Evolutionary conservation across 2,797 vertebrate genomes (phyloP), one percentile per base, ranked within the genome.

Genomic region (Eulemur albifrons): DNA sequence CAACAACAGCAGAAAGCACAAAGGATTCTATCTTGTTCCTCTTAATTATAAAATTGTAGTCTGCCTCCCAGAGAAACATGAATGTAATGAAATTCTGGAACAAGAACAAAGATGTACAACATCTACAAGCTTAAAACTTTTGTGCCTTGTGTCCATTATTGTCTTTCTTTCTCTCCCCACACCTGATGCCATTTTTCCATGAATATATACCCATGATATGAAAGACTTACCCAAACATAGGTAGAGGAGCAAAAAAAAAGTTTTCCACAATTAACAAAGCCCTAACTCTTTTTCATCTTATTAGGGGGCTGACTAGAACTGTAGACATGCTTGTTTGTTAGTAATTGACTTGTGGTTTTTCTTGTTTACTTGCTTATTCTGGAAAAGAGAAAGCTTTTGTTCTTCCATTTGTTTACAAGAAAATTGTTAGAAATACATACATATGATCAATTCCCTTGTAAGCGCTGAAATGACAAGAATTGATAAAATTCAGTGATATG

Each of bases 341-440:
- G 61, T 81, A 72, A 77, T 21, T 77, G 82, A 20, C 32, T 87
- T 92, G 9, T 17, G 15, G n/a, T 86, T 97, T 82, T 92, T 27
- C 88, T 93, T 94, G 45, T 43, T 92, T 73, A 20, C 4, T 88
- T 63, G 73, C 38, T 94, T 93, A 13, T 70, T 97, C 75, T 90
- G 23, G 77, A 91, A 84, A 18, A 96, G 10, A 35, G 15, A 77
- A 86, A 76, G 14, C 7, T 81, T 93, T 94, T 81, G 6, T 91
- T 59, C 61, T 50, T 91, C n/a, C 38, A 82, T 86, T 89, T 91
- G n/a, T 90, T 94, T 90, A 48, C 30, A 96, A 92, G 63, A 87
- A 57, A 87, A 92, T 72, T 81, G 20, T 92, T 83, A 94, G 69
- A 95, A 90, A 93, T 85, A 72, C 15, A 81, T 32, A 25, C 30